Evolutionary conservation across 2,113 vertebrate genomes (phyloP).

Genomic region (Semnopithecus entellus): DNA sequence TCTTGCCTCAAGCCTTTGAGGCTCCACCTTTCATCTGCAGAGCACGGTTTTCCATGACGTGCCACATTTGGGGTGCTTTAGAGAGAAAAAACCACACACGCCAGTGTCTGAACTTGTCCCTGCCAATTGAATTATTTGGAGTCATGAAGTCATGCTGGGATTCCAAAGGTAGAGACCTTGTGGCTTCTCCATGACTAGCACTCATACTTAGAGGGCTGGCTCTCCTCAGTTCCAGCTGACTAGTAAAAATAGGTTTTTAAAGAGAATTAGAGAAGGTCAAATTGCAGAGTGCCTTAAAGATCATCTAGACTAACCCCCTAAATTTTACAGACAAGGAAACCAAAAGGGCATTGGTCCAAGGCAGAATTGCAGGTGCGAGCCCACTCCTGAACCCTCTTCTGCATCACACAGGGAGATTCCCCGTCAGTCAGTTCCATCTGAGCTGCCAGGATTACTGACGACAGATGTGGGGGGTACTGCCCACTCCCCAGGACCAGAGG

Average conservation of each 20-base stretch:
- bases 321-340: neutral
- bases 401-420: neutral
- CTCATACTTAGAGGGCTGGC: too few relatives aligned
- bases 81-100: accelerated
- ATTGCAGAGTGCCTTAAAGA: neutral
- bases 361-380: neutral
- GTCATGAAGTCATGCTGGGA: neutral
- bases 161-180: neutral
- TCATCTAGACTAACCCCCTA: neutral
- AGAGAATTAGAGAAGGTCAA: neutral
- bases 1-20: neutral
- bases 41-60: neutral
- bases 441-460: accelerated
- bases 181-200: accelerated
- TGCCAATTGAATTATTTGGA: accelerated
- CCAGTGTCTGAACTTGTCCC: accelerated
- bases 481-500: neutral
- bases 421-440: accelerated
- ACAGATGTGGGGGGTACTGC: accelerated
- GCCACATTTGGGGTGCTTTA: accelerated
- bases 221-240: neutral
- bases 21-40: accelerated
- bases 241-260: neutral
- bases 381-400: neutral
- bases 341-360: neutral